phyloP scores from a whole-genome alignment of 2,797 vertebrate genomes.

The Periophthalmus magnuspinnatus region DNA sequence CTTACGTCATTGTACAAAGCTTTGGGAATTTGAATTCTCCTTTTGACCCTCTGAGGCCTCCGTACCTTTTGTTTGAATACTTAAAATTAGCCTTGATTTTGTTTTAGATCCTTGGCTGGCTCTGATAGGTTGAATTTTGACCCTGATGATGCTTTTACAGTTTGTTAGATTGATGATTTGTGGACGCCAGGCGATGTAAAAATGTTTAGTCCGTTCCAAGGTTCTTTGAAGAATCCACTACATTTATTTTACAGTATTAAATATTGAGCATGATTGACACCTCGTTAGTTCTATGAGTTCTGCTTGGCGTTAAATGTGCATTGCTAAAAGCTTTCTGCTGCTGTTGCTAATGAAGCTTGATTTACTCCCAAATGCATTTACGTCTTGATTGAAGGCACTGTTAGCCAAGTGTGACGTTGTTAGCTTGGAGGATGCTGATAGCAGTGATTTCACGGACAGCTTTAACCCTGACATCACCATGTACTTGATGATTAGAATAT shows the following conservation, averaged over 20 bases:
- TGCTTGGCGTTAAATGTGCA: not conserved
- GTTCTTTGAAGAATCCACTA: too few species aligned
- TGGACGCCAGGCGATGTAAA: not conserved
- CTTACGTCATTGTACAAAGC: not conserved
- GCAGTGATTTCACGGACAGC: not conserved
- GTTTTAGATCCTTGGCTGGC: not conserved
- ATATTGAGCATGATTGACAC: not conserved
- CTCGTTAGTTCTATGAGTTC: not conserved
- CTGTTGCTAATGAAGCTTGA: constrained; percentile 7
- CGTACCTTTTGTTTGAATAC: not conserved
- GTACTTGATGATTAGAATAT: not conserved
- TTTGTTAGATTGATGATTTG: not conserved
- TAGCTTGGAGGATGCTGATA: not conserved
- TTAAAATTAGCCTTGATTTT: too few species aligned
- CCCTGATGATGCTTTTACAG: not conserved
- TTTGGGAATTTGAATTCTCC: not conserved
- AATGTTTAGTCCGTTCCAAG: not conserved
- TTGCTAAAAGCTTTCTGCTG: not conserved
- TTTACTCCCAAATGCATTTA: constrained; percentile 6
- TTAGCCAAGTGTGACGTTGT: not conserved
- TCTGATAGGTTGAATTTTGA: not conserved
- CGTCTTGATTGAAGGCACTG: not conserved
- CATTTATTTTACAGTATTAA: not conserved
- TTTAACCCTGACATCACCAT: not conserved
- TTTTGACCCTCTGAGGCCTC: not conserved